Evolutionary conservation across 2,888 invertebrate genomes (phyloP), one percentile per base, ranked within the genome.

Genomic region (Drepanosiphum platanoidis): DNA sequence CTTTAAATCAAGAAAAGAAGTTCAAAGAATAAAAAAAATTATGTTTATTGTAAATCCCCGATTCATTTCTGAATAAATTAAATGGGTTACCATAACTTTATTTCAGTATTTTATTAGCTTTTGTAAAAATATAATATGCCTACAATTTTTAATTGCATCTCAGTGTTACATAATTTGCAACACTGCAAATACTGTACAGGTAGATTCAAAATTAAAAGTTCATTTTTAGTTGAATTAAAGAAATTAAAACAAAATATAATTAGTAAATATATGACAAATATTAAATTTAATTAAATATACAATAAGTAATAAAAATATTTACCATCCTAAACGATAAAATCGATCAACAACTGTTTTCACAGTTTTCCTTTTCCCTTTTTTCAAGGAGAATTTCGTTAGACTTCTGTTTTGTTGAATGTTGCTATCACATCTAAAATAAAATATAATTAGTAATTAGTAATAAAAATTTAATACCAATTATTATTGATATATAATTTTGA

Each of bases 301-400:
- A n/a, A n/a, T n/a, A n/a, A n/a, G n/a, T 64, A 82, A 5, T 61
- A 46, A 46, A 42, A 66, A 52, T 34, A 83, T 74, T 86, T 86
- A 88, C 88, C 88, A 88, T 79, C 87, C 86, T 9, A 88, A 86
- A 15, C 88, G 86, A 68, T 86, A 87, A 86, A 88, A 88, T 61
- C 86, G 72, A 72, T 84, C 86, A 30, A 87, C n/a, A 13, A 88
- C 88, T 46, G 87, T 58, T 86, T 86, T 87, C 0, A 87, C 87
- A 42, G 86, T 61, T 82, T 87, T 87, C 27, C 88, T 77, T 72
- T 88, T 88, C 9, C 87, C 87, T 34, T 86, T 87, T 46, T 83
- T 64, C 1, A 87, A 86, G 8, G 87, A 87, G 64, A 87, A 88
- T 78, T 88, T 88, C 27, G 86, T 87, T 39, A 88, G 61, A n/a